Evolutionary conservation across 2,113 vertebrate species (phyloP).

Genomic region (Pycnonotus jocosus): DNA sequence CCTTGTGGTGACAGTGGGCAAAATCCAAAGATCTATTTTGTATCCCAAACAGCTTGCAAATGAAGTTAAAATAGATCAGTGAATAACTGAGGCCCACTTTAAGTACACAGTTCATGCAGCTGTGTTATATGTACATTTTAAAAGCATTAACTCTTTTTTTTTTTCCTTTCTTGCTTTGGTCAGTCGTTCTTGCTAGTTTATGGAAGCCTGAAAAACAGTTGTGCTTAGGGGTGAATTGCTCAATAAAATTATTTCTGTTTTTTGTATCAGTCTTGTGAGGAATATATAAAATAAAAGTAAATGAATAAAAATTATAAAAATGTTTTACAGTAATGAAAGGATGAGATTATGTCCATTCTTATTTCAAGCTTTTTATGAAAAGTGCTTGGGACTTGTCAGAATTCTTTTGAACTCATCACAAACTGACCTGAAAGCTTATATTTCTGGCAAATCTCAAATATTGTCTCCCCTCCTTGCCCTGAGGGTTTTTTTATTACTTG

Average conservation of each 20-base stretch:
- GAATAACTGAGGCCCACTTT: neutral
- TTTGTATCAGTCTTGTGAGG: neutral
- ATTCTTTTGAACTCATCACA: neutral
- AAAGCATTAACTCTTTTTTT: neutral
- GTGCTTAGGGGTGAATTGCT: neutral
- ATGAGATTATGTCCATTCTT: neutral
- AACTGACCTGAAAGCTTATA: neutral
- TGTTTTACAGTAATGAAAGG: neutral
- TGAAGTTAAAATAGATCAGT: neutral
- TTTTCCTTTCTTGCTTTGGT: neutral
- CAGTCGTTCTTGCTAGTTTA: neutral
- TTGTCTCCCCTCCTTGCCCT: neutral
- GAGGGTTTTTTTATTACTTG: neutral
- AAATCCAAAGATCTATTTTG: neutral
- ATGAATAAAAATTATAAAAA: neutral
- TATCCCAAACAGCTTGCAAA: neutral
- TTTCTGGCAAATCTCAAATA: slow-evolving; percentile 37
- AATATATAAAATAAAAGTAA: neutral
- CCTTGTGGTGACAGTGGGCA: neutral
- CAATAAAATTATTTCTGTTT: neutral
- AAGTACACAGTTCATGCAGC: neutral
- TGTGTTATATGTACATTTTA: neutral
- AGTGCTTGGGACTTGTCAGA: neutral
- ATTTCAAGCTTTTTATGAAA: neutral
- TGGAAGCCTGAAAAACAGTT: neutral